Evolutionary conservation across 1,140 invertebrate genomes (phyloP).

Genomic region (Achroia grisella): DNA sequence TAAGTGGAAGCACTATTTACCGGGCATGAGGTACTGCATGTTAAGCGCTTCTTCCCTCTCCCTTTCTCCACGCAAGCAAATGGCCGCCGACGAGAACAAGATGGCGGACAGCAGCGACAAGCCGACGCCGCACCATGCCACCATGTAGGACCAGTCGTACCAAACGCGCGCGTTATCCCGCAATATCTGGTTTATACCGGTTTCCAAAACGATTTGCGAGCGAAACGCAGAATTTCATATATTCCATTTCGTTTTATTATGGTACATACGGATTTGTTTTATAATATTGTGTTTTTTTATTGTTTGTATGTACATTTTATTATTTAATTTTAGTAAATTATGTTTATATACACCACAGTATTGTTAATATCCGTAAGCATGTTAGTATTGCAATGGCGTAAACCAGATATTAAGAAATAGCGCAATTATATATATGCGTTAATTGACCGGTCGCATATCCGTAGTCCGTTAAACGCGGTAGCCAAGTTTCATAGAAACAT

Average conservation of each 20-base stretch:
- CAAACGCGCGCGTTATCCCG: slow-evolving; percentile 88
- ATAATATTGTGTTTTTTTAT: not conserved
- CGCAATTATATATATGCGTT: slow-evolving; percentile 47
- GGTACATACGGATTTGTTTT: too few species aligned
- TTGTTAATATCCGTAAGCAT: slow-evolving; percentile 37
- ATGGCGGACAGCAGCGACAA: slow-evolving; percentile 91
- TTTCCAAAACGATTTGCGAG: not conserved
- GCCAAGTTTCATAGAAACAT: slow-evolving; percentile 72
- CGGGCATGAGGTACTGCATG: slow-evolving; percentile 98
- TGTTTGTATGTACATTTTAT: slow-evolving; percentile 5
- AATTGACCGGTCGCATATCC: slow-evolving; percentile 42
- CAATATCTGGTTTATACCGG: slow-evolving; percentile 82
- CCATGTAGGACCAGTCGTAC: slow-evolving; percentile 97
- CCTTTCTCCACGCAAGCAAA: slow-evolving; percentile 92
- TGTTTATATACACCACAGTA: not conserved
- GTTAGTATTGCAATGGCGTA: slow-evolving; percentile 66
- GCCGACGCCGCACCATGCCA: slow-evolving; percentile 95
- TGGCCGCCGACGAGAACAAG: slow-evolving; percentile 92
- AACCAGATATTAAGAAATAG: slow-evolving; percentile 70
- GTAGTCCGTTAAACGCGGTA: slow-evolving; percentile 52
- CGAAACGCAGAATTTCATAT: too few species aligned
- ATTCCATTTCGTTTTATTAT: too few species aligned
- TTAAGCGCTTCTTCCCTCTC: slow-evolving; percentile 95
- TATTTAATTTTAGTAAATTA: not conserved
- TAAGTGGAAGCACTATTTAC: slow-evolving; percentile 71